Base-by-base conservation (phyloP, 2,888 invertebrate genomes). In the Caenorhabditis zanzibari region DNA sequence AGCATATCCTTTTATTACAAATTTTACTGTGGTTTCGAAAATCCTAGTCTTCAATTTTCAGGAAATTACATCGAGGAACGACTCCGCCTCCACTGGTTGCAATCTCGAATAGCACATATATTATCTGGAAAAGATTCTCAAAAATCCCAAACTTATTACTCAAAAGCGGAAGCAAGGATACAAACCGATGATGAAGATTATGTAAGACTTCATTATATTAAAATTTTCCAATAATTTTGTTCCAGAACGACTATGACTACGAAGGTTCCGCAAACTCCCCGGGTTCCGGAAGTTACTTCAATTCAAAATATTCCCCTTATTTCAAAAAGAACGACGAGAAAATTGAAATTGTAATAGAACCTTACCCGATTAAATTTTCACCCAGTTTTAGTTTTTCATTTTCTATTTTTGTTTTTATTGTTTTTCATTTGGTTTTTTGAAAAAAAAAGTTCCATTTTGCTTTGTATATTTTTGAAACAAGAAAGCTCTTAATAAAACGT, bases 111-210 rank as follows among this genome's bases (percentile, higher is more conserved):
- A 16, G 3, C 49, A 1, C 69, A 81, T 32, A 41, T 80, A 26
- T 9, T 84, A 3, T 61, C 80, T 16, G 68, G 68, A 59, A 80
- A 71, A 41, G 24, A 44, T 10, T 44, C 64, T 35, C 61, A 54
- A 56, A 52, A 66, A n/a, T 10, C 49, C 14, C 7, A 49, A 26
- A 32, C 58, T 1, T 35, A 47, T 24, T 41, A 66, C 14, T 26
- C 54, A 7, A 38, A 66, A 54, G 52, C 68, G 0, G 58, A 64
- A 52, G 44, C 72, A 0, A 24, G 44, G 5, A 19, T 73, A 16
- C 68, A 71, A 41, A 49, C 54, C 26, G 84, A 84, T 54, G 84
- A 84, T 61, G 84, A 84, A 68, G 84, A 84, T 64, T 80, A 84
- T 76, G 84, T 81, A 47, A 56, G 69, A 24, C 3, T 22, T 14